Evolutionary conservation across 2,888 invertebrate species (phyloP).

Genomic region (Rhingia campestris): DNA sequence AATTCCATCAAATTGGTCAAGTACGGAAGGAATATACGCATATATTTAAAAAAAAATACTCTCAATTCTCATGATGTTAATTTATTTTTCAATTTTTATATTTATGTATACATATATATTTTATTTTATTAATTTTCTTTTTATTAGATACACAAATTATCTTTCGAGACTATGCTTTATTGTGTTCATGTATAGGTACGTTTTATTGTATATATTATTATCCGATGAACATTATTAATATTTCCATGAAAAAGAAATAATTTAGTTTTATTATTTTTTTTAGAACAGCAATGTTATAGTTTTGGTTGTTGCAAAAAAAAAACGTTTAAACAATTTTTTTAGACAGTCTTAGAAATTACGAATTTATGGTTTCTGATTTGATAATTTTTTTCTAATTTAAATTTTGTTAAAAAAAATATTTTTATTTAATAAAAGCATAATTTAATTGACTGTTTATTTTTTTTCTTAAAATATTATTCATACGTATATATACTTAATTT

Average conservation of each 20-base stretch:
- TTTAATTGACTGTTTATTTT: conserved; percentile 67
- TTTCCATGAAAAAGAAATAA: conserved; percentile 24
- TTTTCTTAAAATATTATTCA: conserved; percentile 37
- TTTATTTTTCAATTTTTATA: conserved; percentile 41
- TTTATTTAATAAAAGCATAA: conserved; percentile 50
- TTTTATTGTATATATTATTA: conserved; percentile 6
- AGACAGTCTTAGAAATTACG: conserved; percentile 67
- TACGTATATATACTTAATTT: conserved; percentile 34
- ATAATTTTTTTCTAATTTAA: conserved; percentile 22
- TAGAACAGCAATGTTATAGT: conserved; percentile 60
- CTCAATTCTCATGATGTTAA: conserved; percentile 1
- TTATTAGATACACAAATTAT: conserved; percentile 15
- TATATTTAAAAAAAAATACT: no score
- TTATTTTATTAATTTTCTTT: conserved; percentile 9
- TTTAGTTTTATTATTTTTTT: conserved; percentile 37
- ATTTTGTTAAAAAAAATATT: conserved; percentile 43
- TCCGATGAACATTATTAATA: conserved; percentile 24
- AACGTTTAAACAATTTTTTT: conserved; percentile 29
- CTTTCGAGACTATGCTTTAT: conserved; percentile 7
- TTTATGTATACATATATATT: conserved; percentile 27
- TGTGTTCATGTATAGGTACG: not conserved
- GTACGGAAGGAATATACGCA: no score
- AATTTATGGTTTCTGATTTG: conserved; percentile 37
- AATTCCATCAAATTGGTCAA: no score
- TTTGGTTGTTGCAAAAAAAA: conserved; percentile 29